Conservation (phyloP, 1,140 invertebrate species). For the Meloidogyne chitwoodi region DNA sequence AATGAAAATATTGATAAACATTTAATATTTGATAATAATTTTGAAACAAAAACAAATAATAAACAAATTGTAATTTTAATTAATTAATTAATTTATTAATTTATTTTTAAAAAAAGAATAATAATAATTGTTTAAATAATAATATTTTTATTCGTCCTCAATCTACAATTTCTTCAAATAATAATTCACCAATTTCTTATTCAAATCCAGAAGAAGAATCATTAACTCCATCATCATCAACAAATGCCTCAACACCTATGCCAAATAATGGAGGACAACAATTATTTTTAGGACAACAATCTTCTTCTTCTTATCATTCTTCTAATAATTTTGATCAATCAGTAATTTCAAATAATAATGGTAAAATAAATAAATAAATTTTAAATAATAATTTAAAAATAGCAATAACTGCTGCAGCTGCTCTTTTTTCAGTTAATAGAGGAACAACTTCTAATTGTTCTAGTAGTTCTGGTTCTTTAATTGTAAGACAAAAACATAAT, state of each 20-base stretch:
- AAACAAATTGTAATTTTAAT: too few relatives aligned
- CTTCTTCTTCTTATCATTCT: background rate
- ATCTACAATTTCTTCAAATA: constrained; percentile 5
- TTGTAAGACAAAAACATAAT: constrained; percentile 6
- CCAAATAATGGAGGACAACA: background rate
- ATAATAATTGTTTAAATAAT: too few relatives aligned
- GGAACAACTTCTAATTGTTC: constrained; percentile 13
- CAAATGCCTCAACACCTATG: constrained; percentile 21
- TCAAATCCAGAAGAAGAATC: constrained; percentile 18
- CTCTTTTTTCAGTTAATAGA: background rate
- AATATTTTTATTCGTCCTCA: background rate
- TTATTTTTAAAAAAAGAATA: background rate
- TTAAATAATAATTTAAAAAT: background rate
- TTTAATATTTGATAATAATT: too few relatives aligned
- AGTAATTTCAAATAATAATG: background rate
- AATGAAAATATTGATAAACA: background rate
- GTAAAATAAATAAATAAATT: background rate
- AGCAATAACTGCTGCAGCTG: background rate
- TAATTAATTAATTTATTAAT: too few relatives aligned
- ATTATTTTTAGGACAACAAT: background rate
- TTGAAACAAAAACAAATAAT: too few relatives aligned
- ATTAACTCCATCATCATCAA: constrained; percentile 18
- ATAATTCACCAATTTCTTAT: constrained; percentile 10
- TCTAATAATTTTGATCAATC: constrained; percentile 8
- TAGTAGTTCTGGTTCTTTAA: constrained; percentile 14